Base-by-base conservation (phyloP, 2,797 vertebrate species). In the Chrosomus eos region DNA sequence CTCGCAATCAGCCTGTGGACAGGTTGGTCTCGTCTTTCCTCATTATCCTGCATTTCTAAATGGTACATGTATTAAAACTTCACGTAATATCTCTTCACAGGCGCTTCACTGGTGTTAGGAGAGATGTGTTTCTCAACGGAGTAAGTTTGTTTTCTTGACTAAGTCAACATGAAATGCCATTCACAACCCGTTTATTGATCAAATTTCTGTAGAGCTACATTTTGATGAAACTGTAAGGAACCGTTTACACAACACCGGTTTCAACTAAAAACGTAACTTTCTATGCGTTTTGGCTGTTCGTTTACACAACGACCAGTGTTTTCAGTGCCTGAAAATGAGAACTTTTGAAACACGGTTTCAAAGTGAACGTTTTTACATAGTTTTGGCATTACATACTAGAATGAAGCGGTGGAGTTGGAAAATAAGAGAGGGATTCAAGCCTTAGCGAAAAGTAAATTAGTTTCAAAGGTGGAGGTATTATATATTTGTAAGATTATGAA, bases 71-170 rank as follows among this genome's bases (percentile, higher is more conserved):
- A 0, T 21, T 28, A 71, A 66, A 83, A 84, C 21, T n/a, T 67
- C 14, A 23, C 38, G 2, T 58, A 86, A 87, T n/a, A 80, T 60
- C 28, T 80, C 26, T 73, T 64, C 95, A 93, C 95, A 97, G 98
- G 93, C 95, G 98, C 89, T 99, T 99, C 94, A 96, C 97, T 91
- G 96, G 96, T 88, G 96, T 99, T 74, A 96, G 98, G 55, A 94
- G 98, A 89, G 98, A 99, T 89, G 97, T 99, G 31, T 99, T 99
- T 92, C 96, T 99, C 90, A 99, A 99, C 68, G 98, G 98, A 95
- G 98, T 99, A 94, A 98, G 98, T 96, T 85, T 82, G 4, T 82
- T 48, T 33, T 53, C 8, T 62, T 51, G 4, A 31, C 13, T 1
- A 16, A 28, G 26, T 40, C 7, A 6, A 11, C 18, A 2, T n/a